phyloP scores from a whole-genome alignment of 2,888 invertebrate species.

The Stenodera caucasica region DNA sequence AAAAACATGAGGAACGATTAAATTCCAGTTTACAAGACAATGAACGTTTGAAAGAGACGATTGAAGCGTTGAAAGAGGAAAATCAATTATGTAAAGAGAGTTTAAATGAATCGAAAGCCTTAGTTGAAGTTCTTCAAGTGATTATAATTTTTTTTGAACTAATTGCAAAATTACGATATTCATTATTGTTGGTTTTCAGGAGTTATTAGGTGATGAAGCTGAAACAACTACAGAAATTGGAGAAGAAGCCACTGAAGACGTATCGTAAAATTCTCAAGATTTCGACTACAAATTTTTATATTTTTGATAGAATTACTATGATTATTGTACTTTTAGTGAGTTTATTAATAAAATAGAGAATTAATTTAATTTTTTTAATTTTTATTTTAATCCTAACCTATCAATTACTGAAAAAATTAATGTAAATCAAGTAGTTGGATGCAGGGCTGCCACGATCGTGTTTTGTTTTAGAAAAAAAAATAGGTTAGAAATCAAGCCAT shows the following conservation, averaged over 20 bases:
- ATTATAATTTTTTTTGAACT: constrained; percentile 19
- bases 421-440: neutral
- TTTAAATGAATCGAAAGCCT: constrained; percentile 72
- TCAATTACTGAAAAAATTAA: neutral
- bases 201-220: constrained; percentile 65
- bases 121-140: constrained; percentile 77
- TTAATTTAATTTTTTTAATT: neutral
- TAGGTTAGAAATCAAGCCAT: neutral
- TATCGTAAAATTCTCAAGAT: neutral
- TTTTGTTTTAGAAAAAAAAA: neutral
- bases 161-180: constrained; percentile 2
- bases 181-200: constrained; percentile 55
- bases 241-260: constrained; percentile 32
- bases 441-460: neutral
- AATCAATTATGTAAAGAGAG: constrained; percentile 69
- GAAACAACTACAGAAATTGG: constrained; percentile 51
- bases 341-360: constrained; percentile 9
- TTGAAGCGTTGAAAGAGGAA: constrained; percentile 60
- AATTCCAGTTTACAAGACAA: constrained; percentile 76
- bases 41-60: constrained; percentile 60
- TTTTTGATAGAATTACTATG: neutral
- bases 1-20: constrained; percentile 70
- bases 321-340: constrained; percentile 9
- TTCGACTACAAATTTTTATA: no score
- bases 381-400: neutral